Evolutionary conservation across 2,888 invertebrate genomes (phyloP).

Genomic region (Autographa pulchrina): DNA sequence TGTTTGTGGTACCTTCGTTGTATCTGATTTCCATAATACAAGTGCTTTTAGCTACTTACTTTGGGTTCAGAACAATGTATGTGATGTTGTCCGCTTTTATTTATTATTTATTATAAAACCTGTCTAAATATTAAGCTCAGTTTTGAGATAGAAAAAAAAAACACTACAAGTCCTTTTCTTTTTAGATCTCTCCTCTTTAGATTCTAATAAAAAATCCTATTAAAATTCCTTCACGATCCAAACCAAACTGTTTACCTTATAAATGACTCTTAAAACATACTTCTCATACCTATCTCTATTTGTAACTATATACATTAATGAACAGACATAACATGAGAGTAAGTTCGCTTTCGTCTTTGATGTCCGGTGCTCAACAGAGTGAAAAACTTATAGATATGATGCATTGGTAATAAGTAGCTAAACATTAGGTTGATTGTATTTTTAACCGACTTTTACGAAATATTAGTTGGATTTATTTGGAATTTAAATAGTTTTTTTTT

Average conservation of each 20-base stretch:
- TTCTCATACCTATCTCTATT: constrained; percentile 15
- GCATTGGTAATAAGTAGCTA: constrained; percentile 35
- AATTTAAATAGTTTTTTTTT: too few species aligned
- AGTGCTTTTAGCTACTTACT: too few species aligned
- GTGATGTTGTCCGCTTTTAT: too few species aligned
- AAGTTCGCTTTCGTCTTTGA: constrained; percentile 50
- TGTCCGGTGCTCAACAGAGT: constrained; percentile 44
- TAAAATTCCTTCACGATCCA: not conserved
- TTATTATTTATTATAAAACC: too few species aligned
- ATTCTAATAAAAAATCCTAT: not conserved
- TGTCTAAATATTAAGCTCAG: too few species aligned
- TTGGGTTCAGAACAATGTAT: too few species aligned
- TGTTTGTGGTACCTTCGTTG: too few species aligned
- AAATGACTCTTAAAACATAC: constrained; percentile 1
- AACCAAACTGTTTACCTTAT: constrained; percentile 5
- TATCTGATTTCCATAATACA: too few species aligned
- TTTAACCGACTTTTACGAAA: too few species aligned
- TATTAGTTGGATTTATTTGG: not conserved
- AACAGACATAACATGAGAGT: constrained; percentile 43
- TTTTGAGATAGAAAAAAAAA: too few species aligned
- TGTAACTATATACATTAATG: constrained; percentile 19
- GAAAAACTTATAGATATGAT: constrained; percentile 38
- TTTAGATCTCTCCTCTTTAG: too few species aligned
- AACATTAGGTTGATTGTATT: constrained; percentile 20
- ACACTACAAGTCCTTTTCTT: too few species aligned